Evolutionary conservation across 1,140 invertebrate genomes (phyloP), one percentile per base, ranked within the genome.

Genomic region (Nasonia longicornis): DNA sequence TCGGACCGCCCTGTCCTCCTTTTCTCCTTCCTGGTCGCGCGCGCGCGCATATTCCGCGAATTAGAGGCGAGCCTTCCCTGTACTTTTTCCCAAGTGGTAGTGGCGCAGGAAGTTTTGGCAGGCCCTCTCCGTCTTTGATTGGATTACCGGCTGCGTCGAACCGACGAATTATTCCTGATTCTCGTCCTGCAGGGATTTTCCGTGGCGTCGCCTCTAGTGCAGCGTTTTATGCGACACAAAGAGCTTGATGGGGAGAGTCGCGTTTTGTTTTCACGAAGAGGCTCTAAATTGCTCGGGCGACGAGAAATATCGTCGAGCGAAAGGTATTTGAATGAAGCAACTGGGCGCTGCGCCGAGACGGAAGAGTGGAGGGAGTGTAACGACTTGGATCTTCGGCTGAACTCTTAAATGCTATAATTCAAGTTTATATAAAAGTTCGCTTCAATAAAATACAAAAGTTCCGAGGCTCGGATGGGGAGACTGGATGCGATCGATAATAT

Each of bases 371-470:
- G 70, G 52, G 16, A 72, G n/a, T 3, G 31, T 22, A 31, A 26
- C 7, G 71, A 72, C 71, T 72, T 22, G 38, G 16, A 16, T 3
- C n/a, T 48, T 42, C 22, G 0, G 35, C 7, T 72, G 16, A 72
- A 38, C n/a, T 72, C 71, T 72, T 77, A 77, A 77, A 77, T 77
- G 75, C 4, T 66, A 77, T 63, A 77, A 77, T 77, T 77, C 67
- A 67, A 77, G n/a, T 66, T 77, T 42, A 42, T 42, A 42, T 42
- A 38, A 42, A 77, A 77, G 58, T 77, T 66, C 8, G 20, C 63
- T 12, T 42, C 22, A 74, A 74, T 74, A 58, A 74, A 74, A 74
- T 31, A 26, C 26, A n/a, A 74, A 74, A 58, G n/a, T 29, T 74
- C 52, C 20, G 3, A 73, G 26, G 12, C 16, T 1, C 11, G 26